These are phyloP conservation scores for Garra rufa DNA, from an alignment of 2,113 vertebrate genomes.

Conservation along the genomic window DNA sequence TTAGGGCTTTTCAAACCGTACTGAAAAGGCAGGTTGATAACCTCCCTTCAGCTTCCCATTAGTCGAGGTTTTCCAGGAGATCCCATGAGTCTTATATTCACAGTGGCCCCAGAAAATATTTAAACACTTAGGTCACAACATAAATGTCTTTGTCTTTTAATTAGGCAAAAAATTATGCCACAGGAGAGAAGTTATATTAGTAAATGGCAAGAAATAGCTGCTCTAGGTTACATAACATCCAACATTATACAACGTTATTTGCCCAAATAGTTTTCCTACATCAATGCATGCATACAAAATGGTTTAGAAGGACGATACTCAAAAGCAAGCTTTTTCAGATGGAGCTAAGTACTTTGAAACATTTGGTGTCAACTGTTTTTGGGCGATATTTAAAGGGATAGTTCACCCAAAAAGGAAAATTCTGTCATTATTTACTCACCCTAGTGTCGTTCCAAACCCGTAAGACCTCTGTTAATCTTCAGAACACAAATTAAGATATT, in stretches of 20 bases:
- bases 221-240: not conserved
- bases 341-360: not conserved
- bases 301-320: no score
- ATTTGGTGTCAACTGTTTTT: not conserved
- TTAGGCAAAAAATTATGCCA: not conserved
- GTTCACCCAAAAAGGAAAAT: no score
- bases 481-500: no score
- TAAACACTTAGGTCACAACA: not conserved
- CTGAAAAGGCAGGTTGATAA: not conserved
- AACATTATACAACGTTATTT: not conserved
- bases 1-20: constrained; percentile 11
- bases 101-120: not conserved
- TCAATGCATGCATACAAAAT: not conserved
- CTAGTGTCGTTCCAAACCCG: no score
- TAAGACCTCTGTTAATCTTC: no score
- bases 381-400: not conserved
- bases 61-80: not conserved
- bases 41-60: not conserved
- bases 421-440: no score
- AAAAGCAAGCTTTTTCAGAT: not conserved
- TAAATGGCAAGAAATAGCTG: not conserved
- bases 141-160: not conserved
- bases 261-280: not conserved
- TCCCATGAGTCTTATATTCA: not conserved
- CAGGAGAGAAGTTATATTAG: not conserved